These are phyloP conservation scores for Antheraea mylitta DNA, from an alignment of 1,140 invertebrate genomes.

Conservation along the genomic window DNA sequence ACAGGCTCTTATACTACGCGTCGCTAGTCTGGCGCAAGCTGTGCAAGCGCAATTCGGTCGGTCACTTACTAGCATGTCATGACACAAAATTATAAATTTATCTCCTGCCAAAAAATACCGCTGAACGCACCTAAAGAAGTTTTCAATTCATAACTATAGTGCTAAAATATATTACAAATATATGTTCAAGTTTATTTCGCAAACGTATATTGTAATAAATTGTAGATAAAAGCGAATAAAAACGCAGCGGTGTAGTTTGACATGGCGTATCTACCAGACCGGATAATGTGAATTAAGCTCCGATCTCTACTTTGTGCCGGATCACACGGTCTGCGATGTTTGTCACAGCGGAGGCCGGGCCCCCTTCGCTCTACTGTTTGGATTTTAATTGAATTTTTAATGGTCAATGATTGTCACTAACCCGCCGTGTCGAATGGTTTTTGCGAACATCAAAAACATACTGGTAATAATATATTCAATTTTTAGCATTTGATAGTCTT, in stretches of 20 bases:
- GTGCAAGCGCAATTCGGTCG: too few relatives aligned
- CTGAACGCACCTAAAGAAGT: too few relatives aligned
- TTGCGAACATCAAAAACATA: background rate
- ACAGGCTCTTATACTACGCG: too few relatives aligned
- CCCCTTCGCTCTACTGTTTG: background rate
- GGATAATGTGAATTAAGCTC: conserved; percentile 8
- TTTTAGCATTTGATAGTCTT: too few relatives aligned
- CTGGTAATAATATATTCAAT: too few relatives aligned
- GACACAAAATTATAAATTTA: too few relatives aligned
- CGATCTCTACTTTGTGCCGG: conserved; percentile 4
- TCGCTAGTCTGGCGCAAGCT: too few relatives aligned
- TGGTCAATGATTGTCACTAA: background rate
- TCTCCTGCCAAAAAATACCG: too few relatives aligned
- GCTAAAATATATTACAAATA: too few relatives aligned
- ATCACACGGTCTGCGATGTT: background rate
- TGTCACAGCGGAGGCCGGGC: background rate
- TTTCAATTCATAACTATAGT: too few relatives aligned
- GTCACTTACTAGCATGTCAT: too few relatives aligned
- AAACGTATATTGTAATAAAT: background rate
- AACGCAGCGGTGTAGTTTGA: background rate
- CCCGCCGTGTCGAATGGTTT: background rate
- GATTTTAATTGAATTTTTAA: conserved; percentile 5
- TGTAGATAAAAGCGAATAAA: background rate
- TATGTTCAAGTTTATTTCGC: too few relatives aligned
- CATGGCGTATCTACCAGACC: conserved; percentile 8